phyloP scores from a whole-genome alignment of 2,113 vertebrate species.

The Etia nguti region DNA sequence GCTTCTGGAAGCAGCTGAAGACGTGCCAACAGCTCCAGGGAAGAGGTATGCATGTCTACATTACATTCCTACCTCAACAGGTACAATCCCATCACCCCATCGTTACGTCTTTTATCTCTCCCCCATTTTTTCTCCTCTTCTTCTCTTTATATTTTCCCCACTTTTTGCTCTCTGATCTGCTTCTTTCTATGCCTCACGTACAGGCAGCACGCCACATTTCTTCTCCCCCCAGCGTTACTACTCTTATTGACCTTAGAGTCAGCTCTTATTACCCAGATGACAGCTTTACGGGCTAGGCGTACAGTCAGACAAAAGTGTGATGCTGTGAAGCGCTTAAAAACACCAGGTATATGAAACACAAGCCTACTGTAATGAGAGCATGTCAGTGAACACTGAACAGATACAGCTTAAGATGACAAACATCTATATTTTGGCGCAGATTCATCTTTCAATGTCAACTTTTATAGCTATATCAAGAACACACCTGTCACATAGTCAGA shows the following conservation, averaged over 20 bases:
- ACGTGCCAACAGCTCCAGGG: slow-evolving; percentile 24
- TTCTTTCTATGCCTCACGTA: neutral
- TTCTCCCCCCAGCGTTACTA: neutral
- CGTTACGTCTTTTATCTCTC: neutral
- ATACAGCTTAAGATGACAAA: neutral
- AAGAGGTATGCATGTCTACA: neutral
- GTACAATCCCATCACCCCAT: slow-evolving; percentile 11
- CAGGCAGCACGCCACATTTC: neutral
- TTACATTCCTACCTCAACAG: slow-evolving; percentile 11
- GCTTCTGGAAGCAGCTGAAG: slow-evolving; percentile 8
- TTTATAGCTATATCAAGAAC: neutral
- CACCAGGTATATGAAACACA: slow-evolving; percentile 11
- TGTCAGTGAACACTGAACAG: neutral
- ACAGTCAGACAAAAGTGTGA: neutral
- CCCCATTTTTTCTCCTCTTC: neutral
- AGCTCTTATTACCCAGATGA: slow-evolving; percentile 32
- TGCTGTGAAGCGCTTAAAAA: slow-evolving; percentile 19
- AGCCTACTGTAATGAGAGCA: slow-evolving; percentile 2
- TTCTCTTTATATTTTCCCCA: neutral
- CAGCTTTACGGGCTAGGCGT: slow-evolving; percentile 50
- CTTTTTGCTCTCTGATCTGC: neutral
- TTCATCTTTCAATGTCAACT: neutral
- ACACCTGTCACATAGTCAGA: neutral
- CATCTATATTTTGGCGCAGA: neutral
- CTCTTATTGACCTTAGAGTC: slow-evolving; percentile 29